These are phyloP conservation scores for Sitophilus oryzae DNA, from an alignment of 1,140 invertebrate species.

Conservation along the genomic window DNA sequence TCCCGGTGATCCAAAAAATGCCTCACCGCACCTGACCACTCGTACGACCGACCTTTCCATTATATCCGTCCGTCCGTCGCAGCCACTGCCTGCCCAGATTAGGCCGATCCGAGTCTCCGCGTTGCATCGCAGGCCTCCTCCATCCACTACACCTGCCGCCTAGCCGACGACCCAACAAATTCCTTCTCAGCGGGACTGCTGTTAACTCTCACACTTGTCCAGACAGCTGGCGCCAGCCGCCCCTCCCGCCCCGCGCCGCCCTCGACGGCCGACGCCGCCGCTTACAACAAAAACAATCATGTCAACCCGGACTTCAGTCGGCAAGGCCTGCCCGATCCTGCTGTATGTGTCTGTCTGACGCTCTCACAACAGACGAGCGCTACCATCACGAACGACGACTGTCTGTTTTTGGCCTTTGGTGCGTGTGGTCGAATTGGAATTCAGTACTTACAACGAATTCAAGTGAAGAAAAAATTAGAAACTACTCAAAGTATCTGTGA, in stretches of 20 bases:
- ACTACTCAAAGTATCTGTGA: too few relatives aligned
- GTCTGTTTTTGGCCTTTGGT: not conserved
- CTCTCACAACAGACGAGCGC: too few relatives aligned
- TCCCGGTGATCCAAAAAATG: not conserved
- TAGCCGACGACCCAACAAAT: constrained; percentile 22
- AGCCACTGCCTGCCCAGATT: constrained; percentile 23
- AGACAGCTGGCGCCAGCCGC: constrained; percentile 32
- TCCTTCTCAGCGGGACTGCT: constrained; percentile 27
- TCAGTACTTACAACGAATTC: too few relatives aligned
- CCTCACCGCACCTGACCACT: constrained; percentile 9
- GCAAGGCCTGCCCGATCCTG: constrained; percentile 1
- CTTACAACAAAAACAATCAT: constrained; percentile 34
- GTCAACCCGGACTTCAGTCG: constrained; percentile 25
- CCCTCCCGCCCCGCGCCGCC: constrained; percentile 11
- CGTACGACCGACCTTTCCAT: constrained; percentile 6
- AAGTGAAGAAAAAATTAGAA: too few relatives aligned
- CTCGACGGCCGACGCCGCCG: constrained; percentile 7
- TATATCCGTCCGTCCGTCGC: constrained; percentile 17
- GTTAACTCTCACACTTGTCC: constrained; percentile 34
- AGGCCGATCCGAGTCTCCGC: constrained; percentile 12
- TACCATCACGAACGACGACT: too few relatives aligned
- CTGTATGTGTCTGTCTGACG: not conserved
- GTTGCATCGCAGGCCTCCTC: constrained; percentile 18
- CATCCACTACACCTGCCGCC: constrained; percentile 19
- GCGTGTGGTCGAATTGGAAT: not conserved